Percentiles rank a stretch among this genome's conserved stretches.
These are phyloP conservation scores for Sphenopsis melanotis DNA, from an alignment of 2,797 vertebrate genomes.

Conservation along the genomic window DNA sequence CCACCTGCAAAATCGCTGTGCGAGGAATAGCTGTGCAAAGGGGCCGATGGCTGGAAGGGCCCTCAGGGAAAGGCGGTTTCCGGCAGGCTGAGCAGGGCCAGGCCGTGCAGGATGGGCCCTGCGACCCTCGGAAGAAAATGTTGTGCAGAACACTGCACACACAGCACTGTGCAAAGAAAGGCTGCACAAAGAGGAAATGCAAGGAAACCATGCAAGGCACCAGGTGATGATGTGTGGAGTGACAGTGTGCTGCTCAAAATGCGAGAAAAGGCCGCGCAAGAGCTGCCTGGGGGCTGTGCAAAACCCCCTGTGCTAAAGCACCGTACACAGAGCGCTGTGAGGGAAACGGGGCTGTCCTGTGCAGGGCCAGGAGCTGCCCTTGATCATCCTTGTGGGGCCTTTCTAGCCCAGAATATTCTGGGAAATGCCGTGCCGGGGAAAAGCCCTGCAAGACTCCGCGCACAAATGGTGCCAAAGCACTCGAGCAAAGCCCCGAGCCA, in stretches of 20 bases:
- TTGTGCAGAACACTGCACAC: background rate
- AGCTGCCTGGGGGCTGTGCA: background rate
- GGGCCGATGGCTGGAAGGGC: background rate
- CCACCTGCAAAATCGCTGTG: background rate
- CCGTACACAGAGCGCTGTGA: accelerated
- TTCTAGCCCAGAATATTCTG: background rate
- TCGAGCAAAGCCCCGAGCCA: accelerated
- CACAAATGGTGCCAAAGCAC: accelerated
- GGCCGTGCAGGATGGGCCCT: accelerated
- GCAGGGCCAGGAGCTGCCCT: background rate
- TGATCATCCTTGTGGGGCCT: background rate
- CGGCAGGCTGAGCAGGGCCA: accelerated
- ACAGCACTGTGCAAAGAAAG: accelerated
- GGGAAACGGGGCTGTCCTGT: background rate
- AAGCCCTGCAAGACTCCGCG: accelerated
- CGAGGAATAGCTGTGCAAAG: background rate
- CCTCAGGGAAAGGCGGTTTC: accelerated
- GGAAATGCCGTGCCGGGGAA: accelerated
- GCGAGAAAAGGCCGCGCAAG: accelerated
- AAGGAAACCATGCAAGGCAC: accelerated
- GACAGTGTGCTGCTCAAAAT: accelerated
- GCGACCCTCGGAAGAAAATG: accelerated
- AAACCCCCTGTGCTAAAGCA: background rate
- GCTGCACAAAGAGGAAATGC: background rate
- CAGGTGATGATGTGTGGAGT: accelerated